Evolutionary conservation across 2,888 invertebrate species (phyloP), one percentile per base, ranked within the genome.

Genomic region (Tetragonisca angustula): DNA sequence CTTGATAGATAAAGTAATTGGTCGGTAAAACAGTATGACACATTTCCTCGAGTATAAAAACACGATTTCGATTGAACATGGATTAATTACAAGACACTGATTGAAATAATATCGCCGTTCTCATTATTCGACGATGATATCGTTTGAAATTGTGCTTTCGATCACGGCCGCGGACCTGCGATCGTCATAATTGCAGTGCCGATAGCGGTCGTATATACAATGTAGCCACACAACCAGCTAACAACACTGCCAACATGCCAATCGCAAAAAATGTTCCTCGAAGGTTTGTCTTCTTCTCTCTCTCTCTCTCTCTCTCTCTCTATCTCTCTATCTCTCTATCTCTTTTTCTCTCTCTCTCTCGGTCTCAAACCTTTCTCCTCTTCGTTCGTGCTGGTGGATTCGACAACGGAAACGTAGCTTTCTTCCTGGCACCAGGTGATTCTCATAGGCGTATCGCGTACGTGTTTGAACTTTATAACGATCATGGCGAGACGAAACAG

Each of bases 211-310:
- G 98, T 98, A 97, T 95, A 92, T 94, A 92, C 86, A 91, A 87
- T 86, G 88, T 84, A 88, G 84, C 94, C 94, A 96, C 97, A 99
- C 99, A 99, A 99, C 99, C 99, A 99, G 99, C 99, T 99, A 99
- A 99, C 98, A 98, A 99, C 99, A 99, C 99, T 99, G 99, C 99
- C 99, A 98, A 96, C 96, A 97, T 96, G 97, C 96, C 95, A 95
- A 91, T 94, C 93, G 93, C 94, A 87, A 85, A 67, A 76, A 76
- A 74, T 61, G 1, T 79, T 65, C 32, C 43, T 36, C 72, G 79
- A 84, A 76, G 73, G 61, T 27, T 69, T 71, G 43, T 72, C 49
- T 43, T 61, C 62, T n/a, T n/a, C 49, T 52, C 24, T 32, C 32
- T 32, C 32, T 32, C 32, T 32, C 32, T 3, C 4, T n/a, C 49